Percentiles rank a stretch among this genome's conserved stretches.
These are phyloP conservation scores for Chionomys nivalis DNA, from an alignment of 2,113 vertebrate species.

Conservation along the genomic window DNA sequence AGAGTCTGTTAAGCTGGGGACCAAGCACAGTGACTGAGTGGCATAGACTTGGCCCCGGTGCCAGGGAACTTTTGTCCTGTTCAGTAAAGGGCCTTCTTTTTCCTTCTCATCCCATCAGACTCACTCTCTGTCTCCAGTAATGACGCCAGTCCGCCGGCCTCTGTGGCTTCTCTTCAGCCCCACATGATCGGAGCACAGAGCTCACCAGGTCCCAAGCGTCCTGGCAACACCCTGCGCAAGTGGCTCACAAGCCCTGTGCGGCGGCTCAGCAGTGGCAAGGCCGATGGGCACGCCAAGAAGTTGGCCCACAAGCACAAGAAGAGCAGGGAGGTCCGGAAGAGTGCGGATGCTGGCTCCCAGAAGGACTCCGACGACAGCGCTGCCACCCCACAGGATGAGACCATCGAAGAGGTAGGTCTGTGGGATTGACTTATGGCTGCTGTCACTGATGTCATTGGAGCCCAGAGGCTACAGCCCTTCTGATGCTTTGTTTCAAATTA, in stretches of 20 bases:
- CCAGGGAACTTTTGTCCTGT: accelerated
- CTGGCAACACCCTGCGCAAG: slow-evolving; percentile 97
- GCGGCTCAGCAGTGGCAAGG: slow-evolving; percentile 97
- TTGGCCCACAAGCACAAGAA: slow-evolving; percentile 98
- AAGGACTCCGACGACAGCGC: slow-evolving; percentile 98
- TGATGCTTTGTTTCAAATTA: accelerated
- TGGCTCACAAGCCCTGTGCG: slow-evolving; percentile 99
- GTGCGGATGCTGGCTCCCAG: slow-evolving; percentile 92
- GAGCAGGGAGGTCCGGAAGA: slow-evolving; percentile 96
- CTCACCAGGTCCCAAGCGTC: slow-evolving; percentile 97
- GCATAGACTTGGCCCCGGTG: accelerated
- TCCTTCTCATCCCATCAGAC: slow-evolving; percentile 83
- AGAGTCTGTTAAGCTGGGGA: accelerated
- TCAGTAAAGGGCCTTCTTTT: background rate
- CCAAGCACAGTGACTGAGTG: accelerated
- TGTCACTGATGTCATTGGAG: accelerated
- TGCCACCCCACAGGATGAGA: slow-evolving; percentile 97
- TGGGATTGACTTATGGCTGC: accelerated
- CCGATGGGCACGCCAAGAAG: slow-evolving; percentile 97
- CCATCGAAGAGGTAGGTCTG: slow-evolving; percentile 92
- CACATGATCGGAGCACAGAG: slow-evolving; percentile 95
- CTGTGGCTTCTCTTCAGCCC: slow-evolving; percentile 94
- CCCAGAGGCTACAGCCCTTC: background rate
- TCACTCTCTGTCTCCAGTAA: slow-evolving; percentile 97
- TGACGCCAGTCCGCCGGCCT: slow-evolving; percentile 94